Conservation (phyloP, 1,140 invertebrate genomes). For the Zophobas morio region DNA sequence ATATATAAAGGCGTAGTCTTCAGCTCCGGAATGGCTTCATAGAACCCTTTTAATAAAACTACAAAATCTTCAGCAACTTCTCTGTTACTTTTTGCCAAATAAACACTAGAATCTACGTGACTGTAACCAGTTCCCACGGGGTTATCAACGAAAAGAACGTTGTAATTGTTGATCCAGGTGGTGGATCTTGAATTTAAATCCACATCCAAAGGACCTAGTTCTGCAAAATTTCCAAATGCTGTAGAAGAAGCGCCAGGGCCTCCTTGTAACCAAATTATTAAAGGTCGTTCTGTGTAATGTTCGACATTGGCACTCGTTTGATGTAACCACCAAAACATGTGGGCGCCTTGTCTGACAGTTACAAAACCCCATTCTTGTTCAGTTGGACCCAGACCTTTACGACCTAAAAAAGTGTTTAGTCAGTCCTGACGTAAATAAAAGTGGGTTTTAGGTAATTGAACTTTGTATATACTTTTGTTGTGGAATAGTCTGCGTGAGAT, state of each 20-base stretch:
- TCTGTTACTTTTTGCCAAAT: conserved; percentile 76
- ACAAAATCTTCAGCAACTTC: conserved; percentile 87
- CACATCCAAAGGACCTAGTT: conserved; percentile 80
- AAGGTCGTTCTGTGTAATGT: conserved; percentile 74
- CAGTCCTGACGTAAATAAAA: no score
- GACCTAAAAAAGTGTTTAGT: conserved; percentile 46
- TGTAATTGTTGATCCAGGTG: conserved; percentile 83
- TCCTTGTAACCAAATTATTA: conserved; percentile 79
- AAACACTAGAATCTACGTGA: conserved; percentile 76
- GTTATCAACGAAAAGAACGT: conserved; percentile 90
- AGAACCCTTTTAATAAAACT: conserved; percentile 77
- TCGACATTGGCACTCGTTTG: conserved; percentile 75
- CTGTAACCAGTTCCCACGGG: conserved; percentile 92
- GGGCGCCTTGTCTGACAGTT: conserved; percentile 77
- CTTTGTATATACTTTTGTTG: no score
- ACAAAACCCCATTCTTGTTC: conserved; percentile 81
- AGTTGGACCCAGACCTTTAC: conserved; percentile 70
- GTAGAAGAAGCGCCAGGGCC: conserved; percentile 84
- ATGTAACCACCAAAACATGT: conserved; percentile 90
- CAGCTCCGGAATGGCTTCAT: conserved; percentile 76
- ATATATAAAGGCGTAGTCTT: conserved; percentile 83
- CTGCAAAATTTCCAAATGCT: conserved; percentile 84
- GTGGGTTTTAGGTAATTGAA: not conserved
- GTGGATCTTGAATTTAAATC: conserved; percentile 76
- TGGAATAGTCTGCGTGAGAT: no score